Base-by-base conservation (phyloP, 2,797 vertebrate species). In the Loris lydekkerianus region DNA sequence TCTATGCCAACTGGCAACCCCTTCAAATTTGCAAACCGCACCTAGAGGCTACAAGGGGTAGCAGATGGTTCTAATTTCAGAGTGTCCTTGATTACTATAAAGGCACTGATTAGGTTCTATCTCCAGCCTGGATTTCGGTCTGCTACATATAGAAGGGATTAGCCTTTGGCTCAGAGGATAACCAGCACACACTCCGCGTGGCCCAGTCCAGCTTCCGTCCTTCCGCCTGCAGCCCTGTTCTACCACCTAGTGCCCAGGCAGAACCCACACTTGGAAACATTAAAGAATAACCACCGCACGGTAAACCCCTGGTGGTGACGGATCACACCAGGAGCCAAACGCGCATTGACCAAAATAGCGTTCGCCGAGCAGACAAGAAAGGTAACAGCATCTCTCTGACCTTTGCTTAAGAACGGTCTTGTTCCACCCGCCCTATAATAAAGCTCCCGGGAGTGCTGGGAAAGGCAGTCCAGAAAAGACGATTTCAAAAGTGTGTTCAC, bases 101-200 rank as follows among this genome's bases (percentile, higher is more conserved):
- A 95, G 75, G 69, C 60, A 49, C 40, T 60, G 61, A 77, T 96
- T 73, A 95, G 80, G 49, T 90, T 7, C 37, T 31, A 4, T 82
- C 73, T 76, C 40, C 5, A 84, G 86, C 65, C 2, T n/a, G 94
- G 91, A 95, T 96, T 94, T 96, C 67, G 73, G 70, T 37, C 70
- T 87, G 86, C 81, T 88, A 40, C 78, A 70, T 82, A 87, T 84
- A 94, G 93, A 95, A 94, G n/a, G 84, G 86, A 95, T 94, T 86
- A 95, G 60, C 27, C 67, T 34, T 60, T 34, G 61, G n/a, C 80
- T 93, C 70, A 58, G 75, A 88, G 84, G 75, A 72, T 86, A 49
- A 78, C 2, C 21, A 63, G 46, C 4, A 1, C 49, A 25, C 5
- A 53, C 37, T 8, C 56, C 14, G 11, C 11, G 43, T n/a, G 61